These are phyloP conservation scores for Brevimyrus niger DNA, from an alignment of 2,113 vertebrate species.

Conservation along the genomic window DNA sequence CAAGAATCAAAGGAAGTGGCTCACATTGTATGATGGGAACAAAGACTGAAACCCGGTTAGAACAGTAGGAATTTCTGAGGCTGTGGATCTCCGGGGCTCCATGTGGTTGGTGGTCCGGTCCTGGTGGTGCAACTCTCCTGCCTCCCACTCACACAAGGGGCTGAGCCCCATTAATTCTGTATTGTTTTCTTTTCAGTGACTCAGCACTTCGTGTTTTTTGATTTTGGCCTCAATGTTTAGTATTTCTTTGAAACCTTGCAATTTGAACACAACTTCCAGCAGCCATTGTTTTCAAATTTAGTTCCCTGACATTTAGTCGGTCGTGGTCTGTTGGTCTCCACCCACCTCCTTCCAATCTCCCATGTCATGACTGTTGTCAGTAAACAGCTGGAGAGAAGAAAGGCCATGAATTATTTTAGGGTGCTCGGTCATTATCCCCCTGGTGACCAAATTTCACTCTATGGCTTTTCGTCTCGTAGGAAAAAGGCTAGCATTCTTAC, in stretches of 20 bases:
- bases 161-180: not conserved
- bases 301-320: not conserved
- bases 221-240: not conserved
- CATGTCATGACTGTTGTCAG: not conserved
- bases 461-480: not conserved
- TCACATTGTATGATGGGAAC: not conserved
- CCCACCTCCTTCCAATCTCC: not conserved
- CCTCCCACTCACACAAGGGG: not conserved
- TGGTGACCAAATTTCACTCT: not conserved
- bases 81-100: not conserved
- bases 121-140: not conserved
- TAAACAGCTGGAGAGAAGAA: not conserved
- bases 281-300: constrained; percentile 10
- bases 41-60: not conserved
- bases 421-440: not conserved
- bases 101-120: not conserved
- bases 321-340: not conserved
- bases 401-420: not conserved
- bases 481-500: not conserved
- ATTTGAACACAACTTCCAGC: not conserved
- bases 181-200: not conserved
- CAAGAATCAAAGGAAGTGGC: not conserved
- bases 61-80: not conserved
- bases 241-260: not conserved
- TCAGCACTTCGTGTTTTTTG: not conserved